Percentiles rank a stretch among this genome's conserved stretches.
Conservation (phyloP, 2,797 vertebrate species). For the Acanthiza pusilla region DNA sequence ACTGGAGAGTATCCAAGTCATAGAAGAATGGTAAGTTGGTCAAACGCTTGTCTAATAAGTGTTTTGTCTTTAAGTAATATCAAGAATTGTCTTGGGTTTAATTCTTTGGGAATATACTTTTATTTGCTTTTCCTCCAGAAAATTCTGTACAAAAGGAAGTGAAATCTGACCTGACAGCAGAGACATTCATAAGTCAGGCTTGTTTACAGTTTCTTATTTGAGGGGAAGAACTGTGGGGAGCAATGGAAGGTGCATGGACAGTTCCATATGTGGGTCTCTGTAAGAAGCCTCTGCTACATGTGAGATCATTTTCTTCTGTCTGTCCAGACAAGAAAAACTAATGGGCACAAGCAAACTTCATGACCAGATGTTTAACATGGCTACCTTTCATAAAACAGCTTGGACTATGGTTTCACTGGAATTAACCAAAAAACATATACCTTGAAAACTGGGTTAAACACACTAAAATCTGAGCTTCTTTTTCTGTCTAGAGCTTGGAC, state of each 20-base stretch:
- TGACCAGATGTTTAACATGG: neutral
- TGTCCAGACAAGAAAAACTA: neutral
- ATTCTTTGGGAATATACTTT: neutral
- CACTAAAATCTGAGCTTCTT: neutral
- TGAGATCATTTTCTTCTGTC: neutral
- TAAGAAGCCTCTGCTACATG: neutral
- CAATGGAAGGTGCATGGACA: neutral
- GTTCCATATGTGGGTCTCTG: neutral
- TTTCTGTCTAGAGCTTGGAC: neutral
- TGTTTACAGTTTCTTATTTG: neutral
- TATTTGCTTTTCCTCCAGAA: neutral
- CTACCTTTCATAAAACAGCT: neutral
- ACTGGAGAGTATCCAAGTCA: conserved; percentile 93
- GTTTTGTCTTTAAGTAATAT: neutral
- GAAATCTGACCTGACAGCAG: neutral
- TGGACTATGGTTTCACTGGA: neutral
- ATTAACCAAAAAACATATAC: neutral
- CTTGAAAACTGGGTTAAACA: neutral
- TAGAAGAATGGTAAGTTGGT: conserved; percentile 89
- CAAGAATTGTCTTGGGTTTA: neutral
- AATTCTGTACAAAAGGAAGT: neutral
- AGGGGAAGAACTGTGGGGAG: neutral
- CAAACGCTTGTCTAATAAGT: neutral
- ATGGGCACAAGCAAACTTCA: neutral
- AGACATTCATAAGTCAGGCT: neutral